phyloP scores from a whole-genome alignment of 2,797 vertebrate genomes.

The Spheniscus humboldti region DNA sequence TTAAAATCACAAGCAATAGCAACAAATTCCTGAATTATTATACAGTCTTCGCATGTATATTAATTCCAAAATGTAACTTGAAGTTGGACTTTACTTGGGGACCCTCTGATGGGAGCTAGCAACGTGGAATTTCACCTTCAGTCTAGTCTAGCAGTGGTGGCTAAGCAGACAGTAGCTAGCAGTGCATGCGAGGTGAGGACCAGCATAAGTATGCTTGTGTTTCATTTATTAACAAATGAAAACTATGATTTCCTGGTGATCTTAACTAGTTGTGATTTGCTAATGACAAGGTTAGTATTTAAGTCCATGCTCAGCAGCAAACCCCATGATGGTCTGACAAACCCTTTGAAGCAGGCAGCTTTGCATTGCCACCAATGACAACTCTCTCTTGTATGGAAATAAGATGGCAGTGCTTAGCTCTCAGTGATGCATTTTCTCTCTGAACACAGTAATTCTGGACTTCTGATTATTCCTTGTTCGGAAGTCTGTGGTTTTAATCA shows the following conservation, averaged over 20 bases:
- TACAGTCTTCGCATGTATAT: neutral
- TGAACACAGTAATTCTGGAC: neutral
- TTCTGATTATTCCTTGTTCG: neutral
- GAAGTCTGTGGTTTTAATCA: neutral
- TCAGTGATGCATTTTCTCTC: neutral
- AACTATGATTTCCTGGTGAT: neutral
- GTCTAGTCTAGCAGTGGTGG: neutral
- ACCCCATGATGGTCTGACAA: neutral
- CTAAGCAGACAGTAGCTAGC: neutral
- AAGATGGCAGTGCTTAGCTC: neutral
- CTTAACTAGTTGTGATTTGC: neutral
- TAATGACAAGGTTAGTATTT: neutral
- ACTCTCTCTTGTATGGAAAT: neutral
- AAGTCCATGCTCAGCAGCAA: neutral
- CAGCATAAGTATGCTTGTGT: neutral
- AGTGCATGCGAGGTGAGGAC: fast-evolving
- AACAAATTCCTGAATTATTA: neutral
- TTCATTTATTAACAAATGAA: neutral
- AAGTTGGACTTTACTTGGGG: neutral
- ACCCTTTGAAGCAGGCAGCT: neutral
- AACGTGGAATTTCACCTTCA: neutral
- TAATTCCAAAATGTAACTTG: neutral
- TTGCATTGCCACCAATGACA: neutral
- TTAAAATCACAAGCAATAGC: neutral
- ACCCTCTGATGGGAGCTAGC: fast-evolving